Conservation (phyloP, 2,113 vertebrate species). For the Fregetta grallaria region DNA sequence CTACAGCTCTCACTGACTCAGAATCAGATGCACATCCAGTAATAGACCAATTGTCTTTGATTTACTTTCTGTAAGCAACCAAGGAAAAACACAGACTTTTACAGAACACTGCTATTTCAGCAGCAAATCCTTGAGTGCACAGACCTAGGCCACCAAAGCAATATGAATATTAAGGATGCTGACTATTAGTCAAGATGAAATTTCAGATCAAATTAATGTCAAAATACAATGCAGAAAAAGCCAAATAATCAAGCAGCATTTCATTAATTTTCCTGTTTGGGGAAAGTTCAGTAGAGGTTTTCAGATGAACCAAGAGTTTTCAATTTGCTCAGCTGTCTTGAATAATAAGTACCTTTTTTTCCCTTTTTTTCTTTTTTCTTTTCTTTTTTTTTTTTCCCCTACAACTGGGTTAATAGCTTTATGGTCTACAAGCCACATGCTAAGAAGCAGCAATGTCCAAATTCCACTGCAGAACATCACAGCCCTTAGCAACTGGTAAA, state of each 20-base stretch:
- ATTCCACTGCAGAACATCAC: not conserved
- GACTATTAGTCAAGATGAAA: constrained; percentile 21
- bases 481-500: constrained; percentile 43
- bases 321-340: constrained; percentile 40
- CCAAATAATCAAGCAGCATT: not conserved
- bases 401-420: not conserved
- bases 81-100: not conserved
- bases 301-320: constrained; percentile 44
- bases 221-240: not conserved
- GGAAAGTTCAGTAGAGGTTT: constrained; percentile 23
- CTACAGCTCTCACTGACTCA: not conserved
- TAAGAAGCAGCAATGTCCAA: not conserved
- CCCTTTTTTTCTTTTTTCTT: rapidly evolving
- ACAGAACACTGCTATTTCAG: not conserved
- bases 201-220: constrained; percentile 44
- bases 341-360: constrained; percentile 6
- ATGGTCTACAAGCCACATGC: not conserved
- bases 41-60: not conserved
- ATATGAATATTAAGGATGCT: constrained; percentile 7
- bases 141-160: not conserved
- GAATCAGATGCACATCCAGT: not conserved
- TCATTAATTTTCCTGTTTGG: constrained; percentile 51
- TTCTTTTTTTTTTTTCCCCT: rapidly evolving
- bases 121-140: not conserved
- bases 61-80: not conserved